Evolutionary conservation across 2,113 vertebrate genomes (phyloP).

Genomic region (Siniperca chuatsi): DNA sequence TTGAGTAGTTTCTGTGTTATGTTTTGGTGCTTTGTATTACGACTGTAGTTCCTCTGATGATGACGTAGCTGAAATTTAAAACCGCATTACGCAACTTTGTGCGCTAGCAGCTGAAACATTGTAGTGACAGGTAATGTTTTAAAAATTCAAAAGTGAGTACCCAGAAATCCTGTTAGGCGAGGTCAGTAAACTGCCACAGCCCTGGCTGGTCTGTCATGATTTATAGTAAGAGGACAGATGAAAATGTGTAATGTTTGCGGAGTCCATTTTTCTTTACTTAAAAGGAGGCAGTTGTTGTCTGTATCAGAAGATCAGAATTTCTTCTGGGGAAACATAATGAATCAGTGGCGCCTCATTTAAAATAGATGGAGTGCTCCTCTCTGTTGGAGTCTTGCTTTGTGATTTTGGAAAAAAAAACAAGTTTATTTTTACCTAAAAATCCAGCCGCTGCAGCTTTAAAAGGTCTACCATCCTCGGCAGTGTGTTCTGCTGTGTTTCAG

Average conservation of each 20-base stretch:
- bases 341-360: slow-evolving; percentile 12
- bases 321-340: slow-evolving; percentile 3
- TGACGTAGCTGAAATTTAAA: slow-evolving; percentile 6
- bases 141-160: neutral
- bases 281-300: slow-evolving; percentile 2
- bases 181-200: neutral
- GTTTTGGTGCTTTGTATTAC: neutral
- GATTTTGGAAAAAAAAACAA: neutral
- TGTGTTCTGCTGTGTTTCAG: slow-evolving; percentile 47
- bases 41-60: neutral
- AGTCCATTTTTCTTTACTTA: neutral
- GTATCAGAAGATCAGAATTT: neutral
- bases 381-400: neutral
- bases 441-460: slow-evolving; percentile 2
- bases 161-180: slow-evolving; percentile 15
- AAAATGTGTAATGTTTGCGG: slow-evolving; percentile 7
- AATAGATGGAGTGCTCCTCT: slow-evolving; percentile 2
- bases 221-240: slow-evolving; percentile 9
- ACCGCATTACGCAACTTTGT: neutral
- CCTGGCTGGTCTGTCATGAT: neutral
- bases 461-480: slow-evolving; percentile 14
- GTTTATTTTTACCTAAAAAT: slow-evolving; percentile 24
- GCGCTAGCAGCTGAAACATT: neutral
- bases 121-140: neutral
- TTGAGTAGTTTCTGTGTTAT: neutral